A percentile compares a stretch with the other conserved stretches of the same genome.
phyloP scores from a whole-genome alignment of 2,797 vertebrate genomes.

The Bradypus variegatus region DNA sequence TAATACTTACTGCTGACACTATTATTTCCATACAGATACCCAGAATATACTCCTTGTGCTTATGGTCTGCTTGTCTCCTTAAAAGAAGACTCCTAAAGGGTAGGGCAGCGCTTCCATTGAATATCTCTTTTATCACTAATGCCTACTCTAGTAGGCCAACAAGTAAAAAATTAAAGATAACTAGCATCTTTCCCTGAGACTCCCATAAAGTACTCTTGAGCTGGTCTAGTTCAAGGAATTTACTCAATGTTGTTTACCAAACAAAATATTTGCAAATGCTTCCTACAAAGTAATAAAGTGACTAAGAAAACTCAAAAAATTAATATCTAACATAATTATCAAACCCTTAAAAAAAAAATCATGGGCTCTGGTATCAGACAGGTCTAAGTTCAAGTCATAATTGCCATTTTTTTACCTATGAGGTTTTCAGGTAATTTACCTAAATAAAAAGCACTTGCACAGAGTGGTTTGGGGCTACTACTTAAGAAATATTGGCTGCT shows the following conservation, averaged over 20 bases:
- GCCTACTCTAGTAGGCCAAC: background rate
- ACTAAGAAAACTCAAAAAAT: background rate
- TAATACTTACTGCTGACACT: background rate
- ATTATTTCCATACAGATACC: background rate
- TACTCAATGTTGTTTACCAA: background rate
- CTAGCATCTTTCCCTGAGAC: background rate
- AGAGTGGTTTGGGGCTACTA: no score
- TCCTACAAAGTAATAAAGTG: slow-evolving; percentile 21
- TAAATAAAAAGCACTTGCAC: no score
- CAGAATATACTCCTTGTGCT: background rate
- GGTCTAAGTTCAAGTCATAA: background rate
- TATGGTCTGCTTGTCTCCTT: background rate
- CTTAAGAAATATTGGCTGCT: no score
- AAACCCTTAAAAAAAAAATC: no score
- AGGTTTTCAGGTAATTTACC: background rate
- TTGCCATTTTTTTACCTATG: background rate
- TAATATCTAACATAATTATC: background rate
- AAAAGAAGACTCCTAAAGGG: background rate
- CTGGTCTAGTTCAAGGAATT: background rate
- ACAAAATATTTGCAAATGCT: slow-evolving; percentile 15
- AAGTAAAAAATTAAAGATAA: background rate
- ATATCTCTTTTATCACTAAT: background rate
- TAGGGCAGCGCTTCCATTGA: background rate
- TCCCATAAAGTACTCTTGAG: background rate
- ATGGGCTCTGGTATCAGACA: background rate